These are phyloP conservation scores for Asobara japonica DNA, from an alignment of 1,140 invertebrate species.

Conservation along the genomic window DNA sequence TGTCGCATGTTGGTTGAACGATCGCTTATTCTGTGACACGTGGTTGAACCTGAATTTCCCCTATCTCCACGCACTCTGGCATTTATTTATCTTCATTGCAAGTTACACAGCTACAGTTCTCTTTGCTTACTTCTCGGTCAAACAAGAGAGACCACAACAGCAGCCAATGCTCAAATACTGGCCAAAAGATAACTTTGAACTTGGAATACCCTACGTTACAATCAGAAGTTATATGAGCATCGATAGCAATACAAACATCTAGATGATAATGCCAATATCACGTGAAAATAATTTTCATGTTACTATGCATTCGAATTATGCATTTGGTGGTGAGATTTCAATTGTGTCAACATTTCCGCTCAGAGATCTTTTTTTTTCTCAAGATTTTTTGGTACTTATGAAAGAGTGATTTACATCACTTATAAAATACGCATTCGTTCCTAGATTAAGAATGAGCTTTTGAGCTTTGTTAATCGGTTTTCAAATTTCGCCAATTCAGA, in stretches of 20 bases:
- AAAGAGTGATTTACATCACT: no score
- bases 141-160: constrained; percentile 76
- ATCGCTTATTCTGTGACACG: constrained; percentile 80
- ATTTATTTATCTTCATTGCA: constrained; percentile 82
- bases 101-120: constrained; percentile 79
- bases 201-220: constrained; percentile 78
- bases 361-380: no score
- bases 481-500: no score
- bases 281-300: not conserved
- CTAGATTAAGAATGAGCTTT: no score
- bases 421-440: no score
- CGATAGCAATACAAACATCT: constrained; percentile 66
- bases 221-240: constrained; percentile 70
- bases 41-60: constrained; percentile 81
- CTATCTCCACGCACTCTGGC: constrained; percentile 84
- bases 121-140: constrained; percentile 81
- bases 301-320: not conserved
- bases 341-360: no score
- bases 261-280: constrained; percentile 5
- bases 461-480: no score
- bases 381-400: no score
- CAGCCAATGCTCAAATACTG: constrained; percentile 77
- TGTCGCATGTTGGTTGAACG: constrained; percentile 80
- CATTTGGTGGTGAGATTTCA: not conserved
- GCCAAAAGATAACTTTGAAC: constrained; percentile 78